Evolutionary conservation across 64 coral and sea anemone species (phyloP).

Genomic region (Stichodactyla helianthus): DNA sequence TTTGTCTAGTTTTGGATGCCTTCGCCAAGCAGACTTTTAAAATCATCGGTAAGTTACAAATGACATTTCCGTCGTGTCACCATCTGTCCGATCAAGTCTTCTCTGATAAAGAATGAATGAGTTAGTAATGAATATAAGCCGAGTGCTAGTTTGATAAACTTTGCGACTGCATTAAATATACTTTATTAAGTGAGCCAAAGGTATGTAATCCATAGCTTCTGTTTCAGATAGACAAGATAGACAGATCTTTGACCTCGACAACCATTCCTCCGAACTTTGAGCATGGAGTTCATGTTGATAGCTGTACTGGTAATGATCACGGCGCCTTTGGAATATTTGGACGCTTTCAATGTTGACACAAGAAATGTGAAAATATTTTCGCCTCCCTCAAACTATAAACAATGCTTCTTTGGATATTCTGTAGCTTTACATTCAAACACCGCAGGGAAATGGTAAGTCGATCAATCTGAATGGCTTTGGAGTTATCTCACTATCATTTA

Average conservation of each 20-base stretch:
- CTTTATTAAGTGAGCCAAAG: background rate
- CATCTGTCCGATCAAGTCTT: background rate
- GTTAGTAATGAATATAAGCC: background rate
- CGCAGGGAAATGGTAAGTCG: constrained; percentile 30
- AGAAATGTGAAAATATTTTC: background rate
- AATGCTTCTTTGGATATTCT: constrained; percentile 39
- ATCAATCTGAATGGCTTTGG: background rate
- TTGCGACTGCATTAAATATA: background rate
- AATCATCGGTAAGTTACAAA: background rate
- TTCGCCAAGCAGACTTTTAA: background rate
- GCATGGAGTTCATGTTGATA: background rate
- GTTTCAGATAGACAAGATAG: constrained; percentile 1
- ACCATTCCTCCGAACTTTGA: constrained; percentile 2
- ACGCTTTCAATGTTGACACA: constrained; percentile 20
- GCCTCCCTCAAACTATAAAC: background rate
- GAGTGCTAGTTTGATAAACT: background rate
- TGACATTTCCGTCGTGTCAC: background rate
- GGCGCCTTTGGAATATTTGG: background rate
- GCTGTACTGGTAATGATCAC: background rate
- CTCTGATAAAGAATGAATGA: constrained; percentile 1
- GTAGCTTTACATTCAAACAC: constrained; percentile 40
- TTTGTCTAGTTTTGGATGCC: background rate
- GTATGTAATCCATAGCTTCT: background rate
- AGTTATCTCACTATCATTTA: background rate
- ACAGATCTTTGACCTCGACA: background rate